Percentiles rank a stretch among this genome's conserved stretches.
Conservation (phyloP, 2,797 vertebrate genomes). For the Enteromius anoplus region DNA sequence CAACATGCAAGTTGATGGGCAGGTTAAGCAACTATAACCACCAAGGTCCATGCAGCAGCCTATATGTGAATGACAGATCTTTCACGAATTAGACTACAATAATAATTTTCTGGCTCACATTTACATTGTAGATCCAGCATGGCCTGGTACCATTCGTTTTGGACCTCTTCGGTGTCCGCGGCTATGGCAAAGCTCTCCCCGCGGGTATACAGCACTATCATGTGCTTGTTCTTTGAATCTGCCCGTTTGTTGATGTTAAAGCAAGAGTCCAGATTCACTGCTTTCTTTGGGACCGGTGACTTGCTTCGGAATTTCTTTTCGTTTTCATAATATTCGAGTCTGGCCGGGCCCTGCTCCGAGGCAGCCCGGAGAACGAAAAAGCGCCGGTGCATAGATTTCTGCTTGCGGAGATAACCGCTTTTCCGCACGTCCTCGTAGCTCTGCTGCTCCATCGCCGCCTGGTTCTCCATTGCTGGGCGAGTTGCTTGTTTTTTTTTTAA, state of each 20-base stretch:
- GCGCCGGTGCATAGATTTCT: slow-evolving; percentile 85
- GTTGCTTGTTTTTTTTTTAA: slow-evolving; percentile 38
- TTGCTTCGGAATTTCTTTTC: slow-evolving; percentile 86
- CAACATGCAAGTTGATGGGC: slow-evolving; percentile 16
- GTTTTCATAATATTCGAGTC: slow-evolving; percentile 84
- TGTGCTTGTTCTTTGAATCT: slow-evolving; percentile 83
- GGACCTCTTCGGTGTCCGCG: slow-evolving; percentile 81
- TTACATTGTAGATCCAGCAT: slow-evolving; percentile 82
- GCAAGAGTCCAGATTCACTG: slow-evolving; percentile 78
- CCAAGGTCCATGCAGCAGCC: slow-evolving; percentile 7
- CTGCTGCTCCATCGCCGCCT: slow-evolving; percentile 70
- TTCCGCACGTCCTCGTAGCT: slow-evolving; percentile 83
- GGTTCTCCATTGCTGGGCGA: slow-evolving; percentile 79
- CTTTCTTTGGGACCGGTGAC: slow-evolving; percentile 78
- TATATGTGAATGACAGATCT: slow-evolving; percentile 18
- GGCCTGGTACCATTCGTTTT: slow-evolving; percentile 83
- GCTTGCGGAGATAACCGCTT: slow-evolving; percentile 87
- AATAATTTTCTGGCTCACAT: slow-evolving; percentile 71
- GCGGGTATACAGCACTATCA: slow-evolving; percentile 83
- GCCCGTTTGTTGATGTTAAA: slow-evolving; percentile 86
- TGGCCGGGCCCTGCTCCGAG: slow-evolving; percentile 79
- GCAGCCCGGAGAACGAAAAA: slow-evolving; percentile 84
- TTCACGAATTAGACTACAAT: not conserved
- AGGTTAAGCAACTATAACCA: slow-evolving; percentile 17
- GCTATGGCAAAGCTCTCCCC: slow-evolving; percentile 85